Base-by-base conservation (phyloP, 1,140 invertebrate species). In the Agrilus planipennis region DNA sequence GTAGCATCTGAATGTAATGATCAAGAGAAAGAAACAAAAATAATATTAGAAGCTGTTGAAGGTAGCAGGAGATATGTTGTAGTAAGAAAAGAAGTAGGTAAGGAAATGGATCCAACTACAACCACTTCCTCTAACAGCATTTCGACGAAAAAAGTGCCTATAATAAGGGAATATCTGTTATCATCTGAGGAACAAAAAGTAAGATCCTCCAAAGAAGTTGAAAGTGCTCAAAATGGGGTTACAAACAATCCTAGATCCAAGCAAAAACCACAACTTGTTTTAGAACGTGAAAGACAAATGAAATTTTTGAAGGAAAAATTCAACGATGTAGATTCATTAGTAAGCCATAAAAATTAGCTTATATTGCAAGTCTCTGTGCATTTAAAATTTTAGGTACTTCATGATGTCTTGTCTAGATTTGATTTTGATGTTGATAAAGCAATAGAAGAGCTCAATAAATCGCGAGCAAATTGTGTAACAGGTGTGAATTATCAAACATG, bases 241-340 rank as follows among this genome's bases (percentile, higher is more conserved):
- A 10, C 17, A 7, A 28, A 19, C 19, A 41, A 6, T 7, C 29
- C 39, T 11, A 43, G 19, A 17, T 21, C 5, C n/a, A 10, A 3
- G 6, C 15, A 14, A 12, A 55, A 57, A 39, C 49, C 48, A 27
- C 50, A 53, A 21, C 35, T 41, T 10, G 50, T 60, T 14, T 29
- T 53, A 7, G 55, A 60, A 23, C 56, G 56, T 34, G 60, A 60
- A 34, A 51, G 51, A 21, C 51, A 60, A 39, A 51, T 62, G 49
- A 52, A 51, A 41, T 62, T 55, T 42, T 41, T 62, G 11, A 39
- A 57, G 11, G 49, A 52, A 18, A 50, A 45, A 25, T 62, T 59
- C 44, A 54, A 52, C 11, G 46, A 49, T 28, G 34, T 56, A 23
- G 46, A 57, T 39, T 36, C 52, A 25, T 54, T 53, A 46, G 54